phyloP scores from a whole-genome alignment of 2,113 vertebrate genomes.

The Formicarius rufipectus region DNA sequence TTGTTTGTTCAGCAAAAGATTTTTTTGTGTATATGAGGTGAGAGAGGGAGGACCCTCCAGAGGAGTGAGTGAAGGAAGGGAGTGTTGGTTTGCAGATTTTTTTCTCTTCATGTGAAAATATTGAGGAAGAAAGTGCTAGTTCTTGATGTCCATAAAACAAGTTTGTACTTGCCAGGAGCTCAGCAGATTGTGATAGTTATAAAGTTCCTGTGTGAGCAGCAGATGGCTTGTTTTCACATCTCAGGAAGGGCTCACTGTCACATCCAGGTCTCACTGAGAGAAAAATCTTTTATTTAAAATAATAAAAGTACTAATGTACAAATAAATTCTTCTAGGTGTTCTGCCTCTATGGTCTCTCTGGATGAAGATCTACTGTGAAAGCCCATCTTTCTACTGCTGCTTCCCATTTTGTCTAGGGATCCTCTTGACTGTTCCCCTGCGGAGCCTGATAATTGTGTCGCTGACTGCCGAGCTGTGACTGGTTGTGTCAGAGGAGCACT shows the following conservation, averaged over 20 bases:
- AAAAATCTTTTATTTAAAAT: neutral
- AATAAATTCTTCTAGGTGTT: neutral
- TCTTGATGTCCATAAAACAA: neutral
- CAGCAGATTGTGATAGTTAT: neutral
- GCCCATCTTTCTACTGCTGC: neutral
- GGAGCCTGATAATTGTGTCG: neutral
- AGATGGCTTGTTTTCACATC: neutral
- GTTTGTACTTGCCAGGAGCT: neutral
- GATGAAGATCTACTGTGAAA: neutral
- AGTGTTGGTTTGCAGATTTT: neutral
- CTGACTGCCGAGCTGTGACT: rapidly evolving
- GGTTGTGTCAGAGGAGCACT: neutral
- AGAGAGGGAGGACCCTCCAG: neutral
- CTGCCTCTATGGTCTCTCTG: neutral
- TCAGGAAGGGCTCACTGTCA: neutral
- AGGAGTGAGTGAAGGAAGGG: neutral
- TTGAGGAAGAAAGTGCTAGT: neutral
- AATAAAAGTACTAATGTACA: neutral
- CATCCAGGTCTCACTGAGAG: neutral
- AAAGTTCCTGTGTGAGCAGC: neutral
- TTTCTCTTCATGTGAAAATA: neutral
- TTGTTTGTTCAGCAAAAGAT: neutral
- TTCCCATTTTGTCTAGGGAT: neutral
- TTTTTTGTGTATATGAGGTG: neutral
- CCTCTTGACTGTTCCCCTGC: neutral